These are phyloP conservation scores for Campoplex capitator DNA, from an alignment of 2,888 invertebrate genomes.

Conservation along the genomic window DNA sequence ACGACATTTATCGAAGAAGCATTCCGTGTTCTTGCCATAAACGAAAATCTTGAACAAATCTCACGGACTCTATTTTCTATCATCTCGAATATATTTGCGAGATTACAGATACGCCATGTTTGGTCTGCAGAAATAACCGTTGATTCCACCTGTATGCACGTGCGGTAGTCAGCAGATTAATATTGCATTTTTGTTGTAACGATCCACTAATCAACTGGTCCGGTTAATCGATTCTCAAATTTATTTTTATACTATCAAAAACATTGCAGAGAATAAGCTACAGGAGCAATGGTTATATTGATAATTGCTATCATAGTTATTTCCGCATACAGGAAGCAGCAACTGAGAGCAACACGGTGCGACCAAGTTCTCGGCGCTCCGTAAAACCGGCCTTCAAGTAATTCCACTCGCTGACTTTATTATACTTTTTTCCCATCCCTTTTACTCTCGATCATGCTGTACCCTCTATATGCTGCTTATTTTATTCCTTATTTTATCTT, in stretches of 20 bases:
- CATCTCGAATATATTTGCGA: slow-evolving; percentile 48
- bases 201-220: slow-evolving; percentile 53
- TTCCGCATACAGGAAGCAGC: slow-evolving; percentile 60
- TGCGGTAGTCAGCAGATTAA: slow-evolving; percentile 29
- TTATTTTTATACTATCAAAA: slow-evolving; percentile 37
- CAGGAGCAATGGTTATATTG: slow-evolving; percentile 58
- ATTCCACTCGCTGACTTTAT: slow-evolving; percentile 57
- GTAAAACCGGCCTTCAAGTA: slow-evolving; percentile 63
- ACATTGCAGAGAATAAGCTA: slow-evolving; percentile 11
- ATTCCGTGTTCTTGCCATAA: slow-evolving; percentile 51
- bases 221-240: slow-evolving; percentile 53
- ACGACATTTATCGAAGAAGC: slow-evolving; percentile 16
- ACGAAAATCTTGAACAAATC: slow-evolving; percentile 62
- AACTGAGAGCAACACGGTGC: slow-evolving; percentile 9
- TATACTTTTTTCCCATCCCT: slow-evolving; percentile 53
- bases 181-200: slow-evolving; percentile 44
- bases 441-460: slow-evolving; percentile 24
- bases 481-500: slow-evolving; percentile 63
- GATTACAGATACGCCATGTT: slow-evolving; percentile 11
- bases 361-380: slow-evolving; percentile 37
- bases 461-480: slow-evolving; percentile 47
- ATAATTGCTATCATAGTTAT: slow-evolving; percentile 65
- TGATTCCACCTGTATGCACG: background rate
- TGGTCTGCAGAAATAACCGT: slow-evolving; percentile 26
- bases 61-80: slow-evolving; percentile 35